phyloP scores from a whole-genome alignment of 2,888 invertebrate genomes.

The Rhyacophila evoluta region DNA sequence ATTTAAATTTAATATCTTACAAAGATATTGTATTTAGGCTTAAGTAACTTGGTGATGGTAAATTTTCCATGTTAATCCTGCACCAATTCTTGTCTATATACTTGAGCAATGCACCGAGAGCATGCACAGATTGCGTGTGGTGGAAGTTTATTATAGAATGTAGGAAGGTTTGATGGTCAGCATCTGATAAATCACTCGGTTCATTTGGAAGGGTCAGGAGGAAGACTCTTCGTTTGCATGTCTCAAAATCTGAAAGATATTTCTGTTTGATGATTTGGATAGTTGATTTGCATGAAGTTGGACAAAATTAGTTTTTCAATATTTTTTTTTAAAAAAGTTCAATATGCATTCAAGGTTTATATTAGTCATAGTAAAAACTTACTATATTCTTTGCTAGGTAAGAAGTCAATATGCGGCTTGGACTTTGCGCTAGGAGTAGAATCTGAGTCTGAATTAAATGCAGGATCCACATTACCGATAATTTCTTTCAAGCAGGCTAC shows the following conservation, averaged over 20 bases:
- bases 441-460: conserved; percentile 55
- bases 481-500: conserved; percentile 64
- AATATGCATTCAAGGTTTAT: no score
- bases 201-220: conserved; percentile 70
- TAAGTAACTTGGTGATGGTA: conserved; percentile 67
- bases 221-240: conserved; percentile 70
- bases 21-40: conserved; percentile 72
- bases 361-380: conserved; percentile 57
- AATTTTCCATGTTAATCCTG: conserved; percentile 65
- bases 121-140: conserved; percentile 74
- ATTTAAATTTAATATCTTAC: conserved; percentile 68
- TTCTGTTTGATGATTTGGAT: no score
- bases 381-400: conserved; percentile 73
- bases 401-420: conserved; percentile 65
- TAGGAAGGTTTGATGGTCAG: conserved; percentile 71
- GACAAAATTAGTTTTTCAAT: no score
- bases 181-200: conserved; percentile 67
- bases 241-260: conserved; percentile 66
- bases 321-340: no score
- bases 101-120: conserved; percentile 78
- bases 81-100: conserved; percentile 78
- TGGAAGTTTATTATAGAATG: conserved; percentile 75
- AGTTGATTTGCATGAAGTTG: no score
- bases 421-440: conserved; percentile 56
- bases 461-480: conserved; percentile 57